Evolutionary conservation across 2,888 invertebrate genomes (phyloP).

Genomic region (Ligdia adustata): DNA sequence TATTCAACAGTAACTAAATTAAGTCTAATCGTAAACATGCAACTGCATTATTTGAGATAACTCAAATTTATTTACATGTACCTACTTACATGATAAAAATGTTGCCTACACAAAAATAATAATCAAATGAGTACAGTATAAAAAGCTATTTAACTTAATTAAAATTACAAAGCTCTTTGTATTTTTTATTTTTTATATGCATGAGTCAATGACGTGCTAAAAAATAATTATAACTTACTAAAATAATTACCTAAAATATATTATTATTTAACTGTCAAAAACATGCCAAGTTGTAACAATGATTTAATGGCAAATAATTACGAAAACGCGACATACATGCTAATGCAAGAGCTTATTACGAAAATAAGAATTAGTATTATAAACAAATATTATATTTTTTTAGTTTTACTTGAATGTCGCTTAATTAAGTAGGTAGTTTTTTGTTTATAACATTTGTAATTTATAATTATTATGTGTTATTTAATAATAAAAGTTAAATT

Average conservation of each 20-base stretch:
- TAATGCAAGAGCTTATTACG: too few species aligned
- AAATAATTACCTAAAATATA: background rate
- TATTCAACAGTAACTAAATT: conserved; percentile 15
- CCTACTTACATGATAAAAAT: conserved; percentile 8
- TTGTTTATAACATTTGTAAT: too few species aligned
- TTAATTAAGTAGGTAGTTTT: too few species aligned
- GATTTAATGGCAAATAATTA: too few species aligned
- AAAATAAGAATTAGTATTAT: too few species aligned
- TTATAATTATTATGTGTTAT: too few species aligned
- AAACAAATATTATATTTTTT: too few species aligned
- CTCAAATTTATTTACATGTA: conserved; percentile 27
- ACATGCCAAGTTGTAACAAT: too few species aligned
- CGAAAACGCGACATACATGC: too few species aligned
- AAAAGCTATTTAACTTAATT: conserved; percentile 63
- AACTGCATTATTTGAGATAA: conserved; percentile 23
- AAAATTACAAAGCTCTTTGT: conserved; percentile 68
- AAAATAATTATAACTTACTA: background rate
- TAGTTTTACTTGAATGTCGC: too few species aligned
- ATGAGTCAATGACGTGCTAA: conserved; percentile 26
- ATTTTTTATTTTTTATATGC: conserved; percentile 41
- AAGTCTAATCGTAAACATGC: conserved; percentile 9
- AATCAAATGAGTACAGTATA: conserved; percentile 49
- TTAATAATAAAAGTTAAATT: too few species aligned
- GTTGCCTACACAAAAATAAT: conserved; percentile 34
- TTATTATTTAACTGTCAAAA: too few species aligned